These are phyloP conservation scores for Drosophila falleni DNA, from an alignment of 2,888 invertebrate genomes.

Conservation along the genomic window DNA sequence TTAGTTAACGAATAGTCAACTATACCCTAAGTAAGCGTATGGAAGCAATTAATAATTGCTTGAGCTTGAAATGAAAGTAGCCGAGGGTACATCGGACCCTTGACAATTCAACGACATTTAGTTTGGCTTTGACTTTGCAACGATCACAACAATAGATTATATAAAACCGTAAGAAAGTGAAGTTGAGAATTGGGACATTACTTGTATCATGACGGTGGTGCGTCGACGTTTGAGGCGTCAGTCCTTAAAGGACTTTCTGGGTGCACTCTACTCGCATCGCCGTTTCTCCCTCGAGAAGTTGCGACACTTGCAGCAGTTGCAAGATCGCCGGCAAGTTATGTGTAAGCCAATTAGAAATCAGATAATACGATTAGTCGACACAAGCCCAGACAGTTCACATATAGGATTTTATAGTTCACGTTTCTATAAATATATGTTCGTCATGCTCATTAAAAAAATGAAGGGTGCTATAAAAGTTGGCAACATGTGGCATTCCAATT, in stretches of 20 bases:
- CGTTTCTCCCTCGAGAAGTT: constrained; percentile 69
- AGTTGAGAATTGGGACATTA: not conserved
- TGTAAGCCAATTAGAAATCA: constrained; percentile 54
- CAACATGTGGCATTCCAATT: constrained; percentile 25
- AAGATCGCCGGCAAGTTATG: constrained; percentile 58
- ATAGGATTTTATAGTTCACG: constrained; percentile 14
- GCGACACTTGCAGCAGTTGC: constrained; percentile 55
- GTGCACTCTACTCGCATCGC: constrained; percentile 57
- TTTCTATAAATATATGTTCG: constrained; percentile 13
- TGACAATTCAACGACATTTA: constrained; percentile 41
- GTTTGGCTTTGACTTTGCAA: constrained; percentile 64
- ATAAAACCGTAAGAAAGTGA: not conserved
- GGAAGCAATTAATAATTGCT: constrained; percentile 40
- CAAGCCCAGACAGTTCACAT: not conserved
- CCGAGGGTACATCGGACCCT: constrained; percentile 61
- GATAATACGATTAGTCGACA: not conserved
- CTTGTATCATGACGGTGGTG: constrained; percentile 61
- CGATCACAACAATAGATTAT: constrained; percentile 38
- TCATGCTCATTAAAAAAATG: constrained; percentile 19
- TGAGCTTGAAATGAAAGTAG: constrained; percentile 53
- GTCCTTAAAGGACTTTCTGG: constrained; percentile 72
- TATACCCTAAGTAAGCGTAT: constrained; percentile 23
- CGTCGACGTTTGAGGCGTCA: constrained; percentile 67
- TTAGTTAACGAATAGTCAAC: too few relatives aligned
- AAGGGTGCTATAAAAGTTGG: constrained; percentile 15